Base-by-base conservation (phyloP, 2,888 invertebrate species). In the Cerastis leucographa region DNA sequence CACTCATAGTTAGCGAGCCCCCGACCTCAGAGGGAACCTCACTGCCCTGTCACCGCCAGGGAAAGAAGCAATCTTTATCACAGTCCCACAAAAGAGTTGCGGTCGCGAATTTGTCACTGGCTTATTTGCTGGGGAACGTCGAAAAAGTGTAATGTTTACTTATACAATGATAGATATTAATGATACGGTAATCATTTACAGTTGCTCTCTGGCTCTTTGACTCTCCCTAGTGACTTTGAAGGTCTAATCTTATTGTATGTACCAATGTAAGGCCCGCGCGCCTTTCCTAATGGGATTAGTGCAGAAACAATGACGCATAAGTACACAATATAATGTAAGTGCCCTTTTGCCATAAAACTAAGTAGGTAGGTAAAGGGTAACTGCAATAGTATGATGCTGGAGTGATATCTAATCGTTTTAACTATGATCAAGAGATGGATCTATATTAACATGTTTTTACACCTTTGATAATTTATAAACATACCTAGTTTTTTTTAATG, bases 61-160 rank as follows among this genome's bases (percentile, higher is more conserved):
- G 92, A 93, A 94, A 93, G 91, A 89, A 90, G 90, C 93, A 91
- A 95, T 96, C 96, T 96, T 96, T 95, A 96, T 95, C 94, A 92
- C 92, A 85, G 88, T 90, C 76, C 91, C 94, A 94, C 95, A 95
- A 96, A 95, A 96, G 96, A 96, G 96, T 96, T 96, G 94, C 90
- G 90, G 90, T 88, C 89, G 87, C 89, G 91, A 93, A 96, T 95
- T 96, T 96, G 96, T 96, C 95, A 95, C 91, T 89, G 92, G 92
- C 91, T 94, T 94, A 94, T 92, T 92, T 92, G 90, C 85, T 87
- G 89, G 91, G 93, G 91, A 90, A 90, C 86, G 83, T 81, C 85
- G 85, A 85, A 88, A 89, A 90, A 90, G 88, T 89, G 87, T 86
- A 89, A 90, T 92, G 90, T 91, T 91, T 91, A 89, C 90, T 90